A percentile compares a stretch with the other conserved stretches of the same genome.
Conservation (phyloP, 2,113 vertebrate genomes). For the Blennius ocellaris region DNA sequence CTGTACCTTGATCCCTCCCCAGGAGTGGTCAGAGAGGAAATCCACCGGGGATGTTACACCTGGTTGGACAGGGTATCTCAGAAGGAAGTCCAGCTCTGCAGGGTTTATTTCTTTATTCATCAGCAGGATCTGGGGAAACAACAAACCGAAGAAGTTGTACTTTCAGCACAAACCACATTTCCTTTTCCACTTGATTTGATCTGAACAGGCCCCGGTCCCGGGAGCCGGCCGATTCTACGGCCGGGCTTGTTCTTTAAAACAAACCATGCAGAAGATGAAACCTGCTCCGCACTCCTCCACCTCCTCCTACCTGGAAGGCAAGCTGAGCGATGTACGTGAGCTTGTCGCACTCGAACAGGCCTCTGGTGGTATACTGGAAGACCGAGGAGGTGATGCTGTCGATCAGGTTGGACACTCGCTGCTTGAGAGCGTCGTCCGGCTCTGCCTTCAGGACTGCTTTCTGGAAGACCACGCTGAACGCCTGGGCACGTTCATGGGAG, state of each 20-base stretch:
- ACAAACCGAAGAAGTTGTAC: conserved; percentile 38
- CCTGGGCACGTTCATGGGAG: conserved; percentile 77
- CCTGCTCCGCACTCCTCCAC: not conserved
- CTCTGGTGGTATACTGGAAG: conserved; percentile 92
- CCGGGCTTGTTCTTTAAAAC: conserved; percentile 20
- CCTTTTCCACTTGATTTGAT: conserved; percentile 57
- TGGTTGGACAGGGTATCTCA: conserved; percentile 88
- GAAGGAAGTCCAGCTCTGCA: conserved; percentile 92
- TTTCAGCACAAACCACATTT: conserved; percentile 41
- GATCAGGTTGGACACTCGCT: conserved; percentile 86
- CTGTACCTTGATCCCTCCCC: conserved; percentile 95
- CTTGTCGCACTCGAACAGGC: conserved; percentile 94
- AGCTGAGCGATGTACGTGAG: conserved; percentile 92
- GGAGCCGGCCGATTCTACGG: conserved; percentile 25
- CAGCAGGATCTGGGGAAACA: conserved; percentile 87
- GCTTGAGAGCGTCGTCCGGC: conserved; percentile 82
- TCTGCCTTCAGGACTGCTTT: conserved; percentile 89
- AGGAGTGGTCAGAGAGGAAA: conserved; percentile 91
- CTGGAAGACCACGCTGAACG: conserved; percentile 92
- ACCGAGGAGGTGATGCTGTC: conserved; percentile 93
- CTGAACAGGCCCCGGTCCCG: conserved; percentile 30
- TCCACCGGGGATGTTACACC: conserved; percentile 88
- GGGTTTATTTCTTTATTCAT: conserved; percentile 88
- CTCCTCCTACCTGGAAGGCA: conserved; percentile 90
- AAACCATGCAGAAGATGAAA: conserved; percentile 54